Base-by-base conservation (phyloP, 1,140 invertebrate species). In the Trichonephila clavipes region DNA sequence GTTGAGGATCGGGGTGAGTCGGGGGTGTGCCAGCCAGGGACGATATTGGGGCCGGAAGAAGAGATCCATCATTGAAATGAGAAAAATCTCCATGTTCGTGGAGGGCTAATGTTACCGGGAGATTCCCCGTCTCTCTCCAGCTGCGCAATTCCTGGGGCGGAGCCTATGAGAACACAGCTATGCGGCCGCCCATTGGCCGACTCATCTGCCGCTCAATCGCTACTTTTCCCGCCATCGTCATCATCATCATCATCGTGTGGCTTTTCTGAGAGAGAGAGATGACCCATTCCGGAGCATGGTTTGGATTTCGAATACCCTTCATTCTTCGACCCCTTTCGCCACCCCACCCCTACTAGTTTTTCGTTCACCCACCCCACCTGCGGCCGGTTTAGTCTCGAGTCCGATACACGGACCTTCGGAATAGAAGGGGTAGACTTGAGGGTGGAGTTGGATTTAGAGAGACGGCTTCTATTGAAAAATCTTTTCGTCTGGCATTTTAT, bases 31-130 rank as follows among this genome's bases (percentile, higher is more conserved):
- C 72, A 44, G 92, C 66, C 51, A 88, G 66, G 92, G 85, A 88
- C 86, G 92, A 93, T 93, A 93, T 93, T 93, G 92, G 86, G 86
- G 61, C 61, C 18, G 91, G 44, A 87, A 72, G 85, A 88, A 88
- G 92, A 93, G 92, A 93, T 93, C 92, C 92, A 93, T 93, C 92
- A 93, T 93, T 93, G 92, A 93, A 93, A 93, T 93, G 92, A 93
- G 92, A 93, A 93, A 93, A 93, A 93, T 93, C 92, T 88, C 92
- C 92, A 92, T 92, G 91, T 92, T 92, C 83, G 82, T 62, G 82
- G 82, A 92, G 91, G 92, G 87, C 92, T 93, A 93, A 93, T 93
- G 92, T 93, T 81, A 58, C 82, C 69, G 66, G 85, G 85, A 88
- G 69, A 61, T 64, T 81, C 72, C 92, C 92, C 83, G 28, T 59